These are phyloP conservation scores for Orientallactaga bullata DNA, from an alignment of 2,113 vertebrate genomes.

Conservation along the genomic window DNA sequence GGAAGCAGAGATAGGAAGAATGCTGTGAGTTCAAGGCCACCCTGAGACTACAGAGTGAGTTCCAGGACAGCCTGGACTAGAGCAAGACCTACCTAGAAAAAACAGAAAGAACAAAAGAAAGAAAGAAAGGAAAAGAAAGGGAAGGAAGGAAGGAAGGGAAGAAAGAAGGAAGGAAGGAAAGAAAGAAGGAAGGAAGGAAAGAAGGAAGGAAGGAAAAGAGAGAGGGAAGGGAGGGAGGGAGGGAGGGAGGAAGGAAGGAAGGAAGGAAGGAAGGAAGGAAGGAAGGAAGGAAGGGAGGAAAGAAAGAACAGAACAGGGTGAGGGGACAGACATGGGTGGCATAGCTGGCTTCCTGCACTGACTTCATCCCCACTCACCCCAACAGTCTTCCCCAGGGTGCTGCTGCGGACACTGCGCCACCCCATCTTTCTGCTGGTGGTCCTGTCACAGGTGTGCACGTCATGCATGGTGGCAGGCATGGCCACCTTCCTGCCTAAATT, in stretches of 20 bases:
- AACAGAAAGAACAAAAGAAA: not conserved
- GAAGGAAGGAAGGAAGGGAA: too few relatives aligned
- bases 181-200: too few relatives aligned
- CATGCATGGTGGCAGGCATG: constrained; percentile 91
- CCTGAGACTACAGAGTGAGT: too few relatives aligned
- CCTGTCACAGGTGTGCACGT: constrained; percentile 93
- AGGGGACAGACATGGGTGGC: rapidly evolving
- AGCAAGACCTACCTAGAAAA: too few relatives aligned
- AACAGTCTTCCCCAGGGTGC: constrained; percentile 92
- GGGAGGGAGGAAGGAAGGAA: not conserved
- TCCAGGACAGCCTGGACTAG: too few relatives aligned
- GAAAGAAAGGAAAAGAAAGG: not conserved
- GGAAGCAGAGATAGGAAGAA: too few relatives aligned
- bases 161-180: too few relatives aligned
- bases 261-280: not conserved
- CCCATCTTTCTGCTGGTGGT: constrained; percentile 94
- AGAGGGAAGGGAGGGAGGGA: too few relatives aligned
- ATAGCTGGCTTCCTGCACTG: not conserved
- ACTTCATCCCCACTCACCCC: not conserved
- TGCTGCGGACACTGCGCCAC: constrained; percentile 90
- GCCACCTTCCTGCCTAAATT: constrained; percentile 96
- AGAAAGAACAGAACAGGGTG: not conserved
- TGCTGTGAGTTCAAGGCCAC: too few relatives aligned
- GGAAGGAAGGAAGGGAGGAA: not conserved
- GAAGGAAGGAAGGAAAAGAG: too few relatives aligned